Conservation (phyloP, 2,888 invertebrate genomes). For the Oegoconia quadripuncta region DNA sequence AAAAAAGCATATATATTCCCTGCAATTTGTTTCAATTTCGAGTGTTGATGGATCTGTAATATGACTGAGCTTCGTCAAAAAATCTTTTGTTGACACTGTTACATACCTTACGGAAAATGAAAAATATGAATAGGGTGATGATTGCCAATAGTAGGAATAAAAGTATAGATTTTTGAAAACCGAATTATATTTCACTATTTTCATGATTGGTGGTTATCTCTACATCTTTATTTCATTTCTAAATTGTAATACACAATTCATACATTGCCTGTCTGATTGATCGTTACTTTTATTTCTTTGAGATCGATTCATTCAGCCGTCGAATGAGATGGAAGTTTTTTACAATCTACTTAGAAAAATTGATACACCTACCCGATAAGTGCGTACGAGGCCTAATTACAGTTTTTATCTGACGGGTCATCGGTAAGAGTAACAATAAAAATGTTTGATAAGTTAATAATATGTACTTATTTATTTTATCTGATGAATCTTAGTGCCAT, state of each 20-base stretch:
- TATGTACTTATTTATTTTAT: conserved; percentile 39
- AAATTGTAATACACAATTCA: conserved; percentile 55
- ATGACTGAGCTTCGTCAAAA: no score
- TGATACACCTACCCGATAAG: conserved; percentile 73
- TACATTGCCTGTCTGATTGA: conserved; percentile 73
- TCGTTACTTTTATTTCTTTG: conserved; percentile 66
- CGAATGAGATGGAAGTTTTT: conserved; percentile 56
- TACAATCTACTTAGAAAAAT: conserved; percentile 68
- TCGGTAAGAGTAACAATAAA: conserved; percentile 58
- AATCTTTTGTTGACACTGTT: no score
- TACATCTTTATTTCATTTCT: conserved; percentile 45
- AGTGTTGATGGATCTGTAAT: no score
- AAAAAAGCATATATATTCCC: no score
- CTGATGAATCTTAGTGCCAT: conserved; percentile 32
- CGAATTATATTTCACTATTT: conserved; percentile 6
- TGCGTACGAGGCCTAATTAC: conserved; percentile 70
- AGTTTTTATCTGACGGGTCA: conserved; percentile 65
- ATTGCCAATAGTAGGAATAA: conserved; percentile 27
- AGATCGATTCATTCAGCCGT: conserved; percentile 61
- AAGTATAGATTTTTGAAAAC: conserved; percentile 15
- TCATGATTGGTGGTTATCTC: no score
- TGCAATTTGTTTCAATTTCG: no score
- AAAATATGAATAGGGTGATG: no score
- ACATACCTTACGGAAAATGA: no score
- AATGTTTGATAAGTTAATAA: conserved; percentile 72